Percentiles rank a stretch among this genome's conserved stretches.
Evolutionary conservation across 2,888 invertebrate genomes (phyloP).

Genomic region (Drosophila kuntzei): DNA sequence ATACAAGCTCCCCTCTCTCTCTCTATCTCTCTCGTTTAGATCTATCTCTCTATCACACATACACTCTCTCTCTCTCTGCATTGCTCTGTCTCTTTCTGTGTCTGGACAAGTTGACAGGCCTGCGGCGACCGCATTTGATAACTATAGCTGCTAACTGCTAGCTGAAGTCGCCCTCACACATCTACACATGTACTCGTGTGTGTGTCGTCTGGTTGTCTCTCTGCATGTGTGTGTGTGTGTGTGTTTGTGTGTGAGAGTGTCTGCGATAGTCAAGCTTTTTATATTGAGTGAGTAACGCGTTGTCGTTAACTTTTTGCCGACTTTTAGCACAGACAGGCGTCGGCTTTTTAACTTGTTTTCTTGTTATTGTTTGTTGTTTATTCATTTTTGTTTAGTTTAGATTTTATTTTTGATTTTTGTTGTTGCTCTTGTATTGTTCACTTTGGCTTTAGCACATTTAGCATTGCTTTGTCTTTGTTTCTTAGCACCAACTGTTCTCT

Average conservation of each 20-base stretch:
- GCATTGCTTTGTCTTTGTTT: slow-evolving; percentile 60
- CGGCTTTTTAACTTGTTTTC: slow-evolving; percentile 45
- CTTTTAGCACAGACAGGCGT: slow-evolving; percentile 57
- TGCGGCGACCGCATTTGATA: slow-evolving; percentile 69
- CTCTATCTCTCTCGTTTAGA: background rate
- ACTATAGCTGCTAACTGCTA: slow-evolving; percentile 68
- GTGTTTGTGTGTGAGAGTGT: too few species aligned
- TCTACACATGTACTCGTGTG: slow-evolving; percentile 6
- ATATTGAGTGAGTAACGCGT: slow-evolving; percentile 65
- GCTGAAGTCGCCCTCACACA: slow-evolving; percentile 41
- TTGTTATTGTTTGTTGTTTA: slow-evolving; percentile 13
- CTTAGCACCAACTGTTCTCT: slow-evolving; percentile 43
- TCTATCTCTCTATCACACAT: background rate
- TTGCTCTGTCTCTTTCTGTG: background rate
- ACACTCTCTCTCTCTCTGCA: too few species aligned
- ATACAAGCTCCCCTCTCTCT: slow-evolving; percentile 12
- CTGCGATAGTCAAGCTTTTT: slow-evolving; percentile 64
- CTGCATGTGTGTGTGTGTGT: slow-evolving; percentile 20
- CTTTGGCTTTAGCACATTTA: slow-evolving; percentile 46
- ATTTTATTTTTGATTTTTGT: slow-evolving; percentile 27
- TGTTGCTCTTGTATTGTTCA: slow-evolving; percentile 41
- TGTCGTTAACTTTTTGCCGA: slow-evolving; percentile 55
- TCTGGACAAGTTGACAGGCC: slow-evolving; percentile 67
- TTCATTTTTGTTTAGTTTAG: slow-evolving; percentile 1
- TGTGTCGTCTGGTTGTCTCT: slow-evolving; percentile 56